Percentiles rank a stretch among this genome's conserved stretches.
Conservation (phyloP, 2,888 invertebrate genomes). For the Pandemis cinnamomeana region DNA sequence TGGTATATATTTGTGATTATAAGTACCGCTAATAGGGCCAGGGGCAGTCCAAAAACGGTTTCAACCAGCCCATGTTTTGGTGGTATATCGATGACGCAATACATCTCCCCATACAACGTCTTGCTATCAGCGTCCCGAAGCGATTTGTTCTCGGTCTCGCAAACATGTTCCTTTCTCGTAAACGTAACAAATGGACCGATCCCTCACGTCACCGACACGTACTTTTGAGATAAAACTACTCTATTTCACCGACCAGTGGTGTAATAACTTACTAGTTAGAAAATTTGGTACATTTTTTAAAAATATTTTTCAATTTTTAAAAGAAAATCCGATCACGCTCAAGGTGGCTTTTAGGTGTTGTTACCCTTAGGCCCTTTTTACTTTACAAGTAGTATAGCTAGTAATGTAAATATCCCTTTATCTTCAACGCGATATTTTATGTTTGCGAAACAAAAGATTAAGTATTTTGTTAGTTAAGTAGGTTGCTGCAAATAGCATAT, state of each 20-base stretch:
- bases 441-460: too few species aligned
- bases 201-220: conserved; percentile 14
- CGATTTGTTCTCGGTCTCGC: conserved; percentile 3
- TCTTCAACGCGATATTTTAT: too few species aligned
- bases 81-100: neutral
- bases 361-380: too few species aligned
- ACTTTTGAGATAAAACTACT: conserved; percentile 3
- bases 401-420: too few species aligned
- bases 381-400: too few species aligned
- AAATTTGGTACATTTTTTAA: neutral
- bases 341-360: too few species aligned
- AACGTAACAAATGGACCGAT: conserved; percentile 12
- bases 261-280: neutral
- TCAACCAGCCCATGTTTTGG: neutral
- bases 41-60: neutral
- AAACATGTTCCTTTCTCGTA: neutral
- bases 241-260: neutral
- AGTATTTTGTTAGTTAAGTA: too few species aligned
- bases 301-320: too few species aligned
- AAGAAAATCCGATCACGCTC: too few species aligned
- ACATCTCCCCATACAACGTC: neutral
- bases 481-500: too few species aligned
- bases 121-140: neutral
- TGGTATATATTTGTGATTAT: too few species aligned
- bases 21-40: too few species aligned